A percentile compares a stretch with the other conserved stretches of the same genome.
These are phyloP conservation scores for Pseudochirops cupreus DNA, from an alignment of 2,797 vertebrate genomes.

Conservation along the genomic window DNA sequence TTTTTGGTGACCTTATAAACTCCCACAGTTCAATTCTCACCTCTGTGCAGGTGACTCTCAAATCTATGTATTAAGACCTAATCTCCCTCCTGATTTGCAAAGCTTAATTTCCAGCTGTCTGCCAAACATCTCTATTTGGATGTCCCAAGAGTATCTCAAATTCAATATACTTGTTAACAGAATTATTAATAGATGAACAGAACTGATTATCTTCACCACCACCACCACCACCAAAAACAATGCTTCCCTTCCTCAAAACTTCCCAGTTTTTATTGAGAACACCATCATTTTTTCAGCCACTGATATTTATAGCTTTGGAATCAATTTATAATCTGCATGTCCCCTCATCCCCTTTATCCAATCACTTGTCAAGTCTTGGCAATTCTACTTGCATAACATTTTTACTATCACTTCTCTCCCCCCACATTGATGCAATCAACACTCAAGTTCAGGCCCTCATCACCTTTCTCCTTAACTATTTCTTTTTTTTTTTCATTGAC, in stretches of 20 bases:
- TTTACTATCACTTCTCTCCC: not conserved
- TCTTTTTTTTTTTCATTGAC: too few species aligned
- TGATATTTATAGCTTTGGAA: not conserved
- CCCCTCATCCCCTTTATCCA: not conserved
- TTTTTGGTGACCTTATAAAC: not conserved
- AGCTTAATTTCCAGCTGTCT: not conserved
- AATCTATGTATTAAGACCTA: not conserved
- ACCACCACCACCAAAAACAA: not conserved
- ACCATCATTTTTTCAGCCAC: not conserved
- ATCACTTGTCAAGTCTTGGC: not conserved
- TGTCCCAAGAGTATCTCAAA: not conserved
- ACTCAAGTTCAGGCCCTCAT: not conserved
- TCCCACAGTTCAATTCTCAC: not conserved
- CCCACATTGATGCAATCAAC: not conserved
- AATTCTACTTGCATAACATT: not conserved
- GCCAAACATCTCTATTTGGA: not conserved
- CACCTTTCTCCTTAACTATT: too few species aligned
- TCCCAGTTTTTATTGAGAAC: not conserved
- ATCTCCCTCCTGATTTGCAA: not conserved
- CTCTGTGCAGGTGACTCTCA: not conserved
- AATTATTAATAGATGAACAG: not conserved
- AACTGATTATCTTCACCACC: not conserved
- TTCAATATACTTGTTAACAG: not conserved
- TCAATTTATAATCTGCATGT: not conserved
- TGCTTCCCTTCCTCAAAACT: not conserved